Percentiles rank a stretch among this genome's conserved stretches.
Conservation (phyloP, 2,113 vertebrate genomes). For the Python bivittatus region DNA sequence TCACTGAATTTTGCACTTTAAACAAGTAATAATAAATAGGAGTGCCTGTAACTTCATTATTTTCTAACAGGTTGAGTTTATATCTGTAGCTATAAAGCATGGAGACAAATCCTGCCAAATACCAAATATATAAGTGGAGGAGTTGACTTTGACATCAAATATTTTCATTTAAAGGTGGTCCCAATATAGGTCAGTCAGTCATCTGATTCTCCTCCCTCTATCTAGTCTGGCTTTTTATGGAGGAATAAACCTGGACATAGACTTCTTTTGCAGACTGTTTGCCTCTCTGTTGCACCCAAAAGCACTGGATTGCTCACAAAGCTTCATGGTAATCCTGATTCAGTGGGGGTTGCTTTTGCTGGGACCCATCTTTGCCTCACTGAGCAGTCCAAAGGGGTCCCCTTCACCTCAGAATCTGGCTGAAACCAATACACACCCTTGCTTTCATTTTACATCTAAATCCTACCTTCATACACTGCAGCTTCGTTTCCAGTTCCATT, state of each 20-base stretch:
- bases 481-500: slow-evolving; percentile 86
- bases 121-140: neutral
- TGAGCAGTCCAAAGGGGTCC: neutral
- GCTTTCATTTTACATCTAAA: neutral
- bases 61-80: neutral
- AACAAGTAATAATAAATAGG: neutral
- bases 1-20: neutral
- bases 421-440: neutral
- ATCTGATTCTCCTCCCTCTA: too few relatives aligned
- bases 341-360: neutral
- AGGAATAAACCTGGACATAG: neutral
- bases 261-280: neutral
- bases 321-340: neutral
- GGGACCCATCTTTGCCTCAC: neutral
- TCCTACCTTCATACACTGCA: slow-evolving; percentile 85
- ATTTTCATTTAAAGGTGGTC: neutral
- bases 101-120: neutral
- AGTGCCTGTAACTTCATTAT: neutral
- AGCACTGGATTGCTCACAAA: neutral
- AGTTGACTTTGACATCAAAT: neutral
- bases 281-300: neutral
- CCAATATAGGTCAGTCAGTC: too few relatives aligned
- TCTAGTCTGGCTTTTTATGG: neutral
- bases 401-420: neutral
- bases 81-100: neutral